phyloP scores from a whole-genome alignment of 2,797 vertebrate genomes.

The Anisognathus igniventris region DNA sequence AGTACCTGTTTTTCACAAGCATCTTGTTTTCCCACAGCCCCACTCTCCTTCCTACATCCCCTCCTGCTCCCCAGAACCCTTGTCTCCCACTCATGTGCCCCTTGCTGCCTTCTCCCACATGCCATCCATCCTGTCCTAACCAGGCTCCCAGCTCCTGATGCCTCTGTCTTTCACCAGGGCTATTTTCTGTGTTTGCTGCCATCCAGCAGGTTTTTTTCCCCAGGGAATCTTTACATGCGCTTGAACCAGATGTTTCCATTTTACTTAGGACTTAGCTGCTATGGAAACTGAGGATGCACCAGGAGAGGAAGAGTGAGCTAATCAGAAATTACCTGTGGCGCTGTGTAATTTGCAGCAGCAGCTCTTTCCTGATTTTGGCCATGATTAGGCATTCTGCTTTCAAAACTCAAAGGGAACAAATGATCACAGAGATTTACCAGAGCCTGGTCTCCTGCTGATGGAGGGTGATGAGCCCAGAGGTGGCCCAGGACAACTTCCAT shows the following conservation, averaged over 20 bases:
- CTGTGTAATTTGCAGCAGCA: slow-evolving; percentile 68
- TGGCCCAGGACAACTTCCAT: not conserved
- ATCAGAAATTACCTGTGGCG: slow-evolving; percentile 75
- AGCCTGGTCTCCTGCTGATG: not conserved
- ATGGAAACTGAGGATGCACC: slow-evolving; percentile 78
- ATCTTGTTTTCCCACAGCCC: not conserved
- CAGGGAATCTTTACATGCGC: slow-evolving; percentile 60
- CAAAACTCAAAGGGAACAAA: slow-evolving; percentile 41
- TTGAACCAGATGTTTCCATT: slow-evolving; percentile 73
- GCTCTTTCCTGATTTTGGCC: slow-evolving; percentile 60
- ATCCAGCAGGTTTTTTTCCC: slow-evolving; percentile 46
- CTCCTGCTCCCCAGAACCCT: not conserved
- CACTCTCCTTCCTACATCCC: not conserved
- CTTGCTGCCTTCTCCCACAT: not conserved
- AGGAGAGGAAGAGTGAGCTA: slow-evolving; percentile 65
- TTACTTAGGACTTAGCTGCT: slow-evolving; percentile 75
- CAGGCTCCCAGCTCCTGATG: not conserved
- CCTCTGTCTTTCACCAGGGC: not conserved
- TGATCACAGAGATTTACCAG: slow-evolving; percentile 16
- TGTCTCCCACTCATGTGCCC: not conserved
- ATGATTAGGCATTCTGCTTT: slow-evolving; percentile 57
- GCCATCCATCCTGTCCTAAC: not conserved
- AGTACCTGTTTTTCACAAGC: not conserved
- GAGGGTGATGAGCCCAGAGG: slow-evolving; percentile 50
- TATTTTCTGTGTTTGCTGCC: slow-evolving; percentile 13